phyloP scores from a whole-genome alignment of 2,797 vertebrate species.

The Knipowitschia caucasica region DNA sequence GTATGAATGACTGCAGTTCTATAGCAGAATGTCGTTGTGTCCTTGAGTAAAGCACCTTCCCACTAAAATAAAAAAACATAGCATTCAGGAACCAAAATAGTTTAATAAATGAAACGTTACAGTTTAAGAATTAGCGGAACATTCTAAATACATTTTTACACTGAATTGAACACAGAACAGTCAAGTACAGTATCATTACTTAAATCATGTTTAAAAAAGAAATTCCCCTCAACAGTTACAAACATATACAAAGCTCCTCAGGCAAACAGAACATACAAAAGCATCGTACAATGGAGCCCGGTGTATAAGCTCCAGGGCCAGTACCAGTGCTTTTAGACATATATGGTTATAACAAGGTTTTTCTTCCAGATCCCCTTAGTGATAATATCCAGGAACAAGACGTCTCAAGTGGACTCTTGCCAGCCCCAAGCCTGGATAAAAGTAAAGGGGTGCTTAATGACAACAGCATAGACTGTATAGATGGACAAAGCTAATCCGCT shows the following conservation, averaged over 20 bases:
- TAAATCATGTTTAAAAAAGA: conserved; percentile 55
- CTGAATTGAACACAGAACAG: conserved; percentile 63
- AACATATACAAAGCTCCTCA: conserved; percentile 73
- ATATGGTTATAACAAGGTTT: conserved; percentile 38
- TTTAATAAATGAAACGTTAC: conserved; percentile 76
- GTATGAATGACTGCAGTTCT: neutral
- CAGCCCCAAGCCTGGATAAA: neutral
- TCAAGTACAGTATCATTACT: conserved; percentile 66
- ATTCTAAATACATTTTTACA: conserved; percentile 70
- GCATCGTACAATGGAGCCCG: conserved; percentile 68
- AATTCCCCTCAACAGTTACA: conserved; percentile 63
- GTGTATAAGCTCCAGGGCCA: conserved; percentile 71
- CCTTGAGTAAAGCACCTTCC: neutral
- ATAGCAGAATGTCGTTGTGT: neutral
- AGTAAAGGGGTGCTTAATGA: neutral
- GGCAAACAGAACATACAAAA: conserved; percentile 77
- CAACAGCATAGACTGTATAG: too few relatives aligned
- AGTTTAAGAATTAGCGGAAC: conserved; percentile 74
- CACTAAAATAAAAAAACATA: neutral
- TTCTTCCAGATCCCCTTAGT: conserved; percentile 52
- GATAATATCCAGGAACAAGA: conserved; percentile 34
- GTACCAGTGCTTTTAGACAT: conserved; percentile 58
- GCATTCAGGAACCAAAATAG: conserved; percentile 64
- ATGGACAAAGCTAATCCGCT: too few relatives aligned
- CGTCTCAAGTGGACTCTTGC: neutral